Base-by-base conservation (phyloP, 2,113 vertebrate genomes). In the Xiphorhynchus elegans region DNA sequence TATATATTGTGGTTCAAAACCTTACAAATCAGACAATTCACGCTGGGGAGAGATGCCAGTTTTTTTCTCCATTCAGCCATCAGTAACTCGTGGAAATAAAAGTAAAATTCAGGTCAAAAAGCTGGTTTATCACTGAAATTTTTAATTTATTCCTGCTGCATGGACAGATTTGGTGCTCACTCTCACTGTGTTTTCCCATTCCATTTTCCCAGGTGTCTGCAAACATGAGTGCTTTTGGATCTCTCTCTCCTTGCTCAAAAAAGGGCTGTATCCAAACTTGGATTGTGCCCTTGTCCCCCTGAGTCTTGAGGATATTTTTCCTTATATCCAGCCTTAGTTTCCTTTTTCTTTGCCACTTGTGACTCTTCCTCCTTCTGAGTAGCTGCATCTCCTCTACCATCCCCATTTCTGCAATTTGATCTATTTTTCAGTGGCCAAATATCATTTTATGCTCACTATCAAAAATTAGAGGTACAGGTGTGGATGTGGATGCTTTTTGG, bases 391-490 rank as follows among this genome's bases (percentile, higher is more conserved):
- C 12, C n/a, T 37, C 31, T 69, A 44, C 13, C 39, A 80, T 7
- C 14, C 11, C 11, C 31, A 15, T 17, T 53, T 42, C 25, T 4
- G 11, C 13, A 72, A 28, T 33, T 39, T 52, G 2, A 31, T n/a
- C 12, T 3, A 7, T 35, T 83, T 75, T 59, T 33, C n/a, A 7
- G 7, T 17, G 14, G 25, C 39, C 44, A 74, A 19, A 10, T 60
- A 9, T 20, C 9, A 10, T 0, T 11, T 47, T 8, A 3, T 11
- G 1, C 26, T 49, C 13, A 5, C 28, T n/a, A 28, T 15, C 28
- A 46, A 29, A 37, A 56, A 26, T 17, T 33, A 17, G 35, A 46
- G 18, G 16, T 28, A 16, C 23, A 25, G 40, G 10, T 40, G 37
- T 29, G 37, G 25, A 6, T 47, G 7, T 40, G 42, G 26, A 17